Percentiles rank a stretch among this genome's conserved stretches.
These are phyloP conservation scores for Dolichoris vasculosae DNA, from an alignment of 1,140 invertebrate genomes.

Conservation along the genomic window DNA sequence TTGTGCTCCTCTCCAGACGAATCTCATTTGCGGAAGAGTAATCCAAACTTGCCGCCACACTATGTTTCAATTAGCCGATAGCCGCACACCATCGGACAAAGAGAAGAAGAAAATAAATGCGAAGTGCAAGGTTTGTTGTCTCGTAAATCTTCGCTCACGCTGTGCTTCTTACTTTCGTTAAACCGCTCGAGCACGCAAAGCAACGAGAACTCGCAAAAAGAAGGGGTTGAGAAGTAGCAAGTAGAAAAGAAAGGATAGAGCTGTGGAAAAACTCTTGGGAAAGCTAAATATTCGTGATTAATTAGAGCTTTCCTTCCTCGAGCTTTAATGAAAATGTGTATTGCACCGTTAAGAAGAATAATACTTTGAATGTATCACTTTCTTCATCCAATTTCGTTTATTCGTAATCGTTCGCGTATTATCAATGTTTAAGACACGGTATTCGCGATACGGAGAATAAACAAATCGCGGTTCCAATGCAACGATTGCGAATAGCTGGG, in stretches of 20 bases:
- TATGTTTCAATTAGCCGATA: conserved; percentile 50
- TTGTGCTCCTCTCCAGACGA: conserved; percentile 2
- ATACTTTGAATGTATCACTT: background rate
- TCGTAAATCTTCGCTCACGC: conserved; percentile 56
- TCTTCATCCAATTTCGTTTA: background rate
- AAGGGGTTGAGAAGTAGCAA: conserved; percentile 3
- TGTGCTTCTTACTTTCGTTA: conserved; percentile 43
- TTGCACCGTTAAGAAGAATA: background rate
- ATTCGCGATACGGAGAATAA: background rate
- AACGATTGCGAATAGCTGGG: background rate
- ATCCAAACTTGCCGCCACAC: conserved; percentile 31
- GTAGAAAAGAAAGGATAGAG: conserved; percentile 3
- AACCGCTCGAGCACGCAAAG: conserved; percentile 30
- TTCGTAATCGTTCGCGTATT: background rate
- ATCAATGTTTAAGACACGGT: background rate
- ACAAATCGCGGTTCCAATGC: background rate
- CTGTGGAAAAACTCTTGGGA: conserved; percentile 18
- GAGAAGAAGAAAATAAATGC: background rate
- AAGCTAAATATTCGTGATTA: conserved; percentile 43
- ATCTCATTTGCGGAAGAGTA: conserved; percentile 40
- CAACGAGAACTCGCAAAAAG: conserved; percentile 42
- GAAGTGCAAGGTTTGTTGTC: background rate
- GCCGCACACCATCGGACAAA: background rate
- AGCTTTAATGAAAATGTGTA: conserved; percentile 2
- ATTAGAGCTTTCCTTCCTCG: background rate